phyloP scores from a whole-genome alignment of 2,113 vertebrate genomes.

The Athene noctua region DNA sequence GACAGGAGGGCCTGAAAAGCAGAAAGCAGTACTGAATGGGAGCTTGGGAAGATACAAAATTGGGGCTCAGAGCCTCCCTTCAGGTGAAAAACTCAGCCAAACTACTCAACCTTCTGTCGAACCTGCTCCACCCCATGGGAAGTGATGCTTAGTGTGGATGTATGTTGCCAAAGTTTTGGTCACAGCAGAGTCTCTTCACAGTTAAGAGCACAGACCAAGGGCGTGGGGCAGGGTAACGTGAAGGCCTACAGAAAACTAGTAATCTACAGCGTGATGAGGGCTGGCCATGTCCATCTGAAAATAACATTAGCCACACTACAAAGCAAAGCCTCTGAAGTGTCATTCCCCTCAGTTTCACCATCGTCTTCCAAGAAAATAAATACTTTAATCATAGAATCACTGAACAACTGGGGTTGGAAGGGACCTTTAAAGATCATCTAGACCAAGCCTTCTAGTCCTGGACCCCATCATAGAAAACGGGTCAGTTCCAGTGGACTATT shows the following conservation, averaged over 20 bases:
- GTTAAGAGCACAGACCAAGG: not conserved
- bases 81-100: not conserved
- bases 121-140: not conserved
- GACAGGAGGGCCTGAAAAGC: not conserved
- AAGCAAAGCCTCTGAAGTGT: not conserved
- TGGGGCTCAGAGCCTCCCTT: not conserved
- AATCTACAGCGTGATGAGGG: accelerated
- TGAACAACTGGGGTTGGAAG: not conserved
- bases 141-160: accelerated
- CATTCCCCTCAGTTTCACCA: not conserved
- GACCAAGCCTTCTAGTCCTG: not conserved
- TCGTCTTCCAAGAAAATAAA: not conserved
- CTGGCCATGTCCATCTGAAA: not conserved
- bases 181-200: not conserved
- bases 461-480: not conserved
- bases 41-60: not conserved
- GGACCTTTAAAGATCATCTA: not conserved
- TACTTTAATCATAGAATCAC: not conserved
- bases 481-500: not conserved
- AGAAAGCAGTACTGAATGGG: not conserved
- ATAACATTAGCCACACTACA: not conserved
- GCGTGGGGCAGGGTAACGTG: accelerated
- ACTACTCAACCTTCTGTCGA: not conserved
- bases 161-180: not conserved
- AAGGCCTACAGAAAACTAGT: not conserved